These are phyloP conservation scores for Meiosimyza decipiens DNA, from an alignment of 2,888 invertebrate species.

Conservation along the genomic window DNA sequence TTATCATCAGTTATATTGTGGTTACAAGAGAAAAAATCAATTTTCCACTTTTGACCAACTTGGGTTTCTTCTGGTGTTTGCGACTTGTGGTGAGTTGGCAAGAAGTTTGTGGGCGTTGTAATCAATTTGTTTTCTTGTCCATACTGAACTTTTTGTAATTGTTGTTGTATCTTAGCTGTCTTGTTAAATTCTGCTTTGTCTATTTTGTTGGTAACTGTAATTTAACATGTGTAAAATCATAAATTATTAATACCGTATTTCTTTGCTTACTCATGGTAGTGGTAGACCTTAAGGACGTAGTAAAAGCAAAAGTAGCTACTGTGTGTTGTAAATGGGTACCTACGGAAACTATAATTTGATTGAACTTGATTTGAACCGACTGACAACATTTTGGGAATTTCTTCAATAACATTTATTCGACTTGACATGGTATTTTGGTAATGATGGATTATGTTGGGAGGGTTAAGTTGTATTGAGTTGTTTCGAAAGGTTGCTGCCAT, in stretches of 20 bases:
- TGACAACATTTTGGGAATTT: conserved; percentile 42
- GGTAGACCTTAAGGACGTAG: too few species aligned
- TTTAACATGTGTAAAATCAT: conserved; percentile 35
- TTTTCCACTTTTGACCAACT: conserved; percentile 14
- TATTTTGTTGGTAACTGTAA: conserved; percentile 22
- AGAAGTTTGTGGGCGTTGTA: conserved; percentile 35
- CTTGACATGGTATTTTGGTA: conserved; percentile 14
- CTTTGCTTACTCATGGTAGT: background rate
- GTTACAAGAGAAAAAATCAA: background rate
- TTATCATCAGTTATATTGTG: conserved; percentile 25
- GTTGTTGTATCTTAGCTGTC: background rate
- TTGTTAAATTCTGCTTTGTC: conserved; percentile 14
- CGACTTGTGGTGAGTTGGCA: conserved; percentile 10
- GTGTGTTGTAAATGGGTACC: background rate
- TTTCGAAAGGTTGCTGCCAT: conserved; percentile 18
- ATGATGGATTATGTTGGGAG: conserved; percentile 21
- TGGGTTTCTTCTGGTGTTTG: background rate
- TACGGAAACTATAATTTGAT: conserved; percentile 22
- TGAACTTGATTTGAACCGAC: conserved; percentile 34
- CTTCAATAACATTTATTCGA: conserved; percentile 12
- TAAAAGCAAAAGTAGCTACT: too few species aligned
- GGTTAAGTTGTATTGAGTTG: background rate
- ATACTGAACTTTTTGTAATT: background rate
- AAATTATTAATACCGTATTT: conserved; percentile 18
- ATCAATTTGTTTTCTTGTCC: conserved; percentile 33